Evolutionary conservation across 2,113 vertebrate genomes (phyloP), one percentile per base, ranked within the genome.

Genomic region (Cyprinodon tularosa): DNA sequence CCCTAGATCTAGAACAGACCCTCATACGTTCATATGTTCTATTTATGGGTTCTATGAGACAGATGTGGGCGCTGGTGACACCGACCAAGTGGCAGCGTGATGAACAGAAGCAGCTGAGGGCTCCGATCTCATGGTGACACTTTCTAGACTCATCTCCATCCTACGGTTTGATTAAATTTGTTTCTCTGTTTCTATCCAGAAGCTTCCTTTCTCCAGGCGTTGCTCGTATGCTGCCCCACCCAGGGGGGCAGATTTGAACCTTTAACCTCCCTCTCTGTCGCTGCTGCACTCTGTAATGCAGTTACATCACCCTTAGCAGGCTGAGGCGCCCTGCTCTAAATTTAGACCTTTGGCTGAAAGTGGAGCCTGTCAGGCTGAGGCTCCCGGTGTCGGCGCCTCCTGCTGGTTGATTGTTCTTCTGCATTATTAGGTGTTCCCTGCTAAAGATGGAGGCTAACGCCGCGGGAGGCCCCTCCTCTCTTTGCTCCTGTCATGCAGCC

Each of bases 21-120:
- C 81, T 85, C 70, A 84, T 80, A 73, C 64, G 85, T 85, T 81
- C 47, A 82, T 80, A 38, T 53, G 17, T 74, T 73, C 81, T 88
- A 87, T 87, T 84, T 90, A 71, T 87, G 87, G 81, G 17, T 37
- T 77, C 44, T 29, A 38, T 45, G 66, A 74, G 77, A 78, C 66
- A 77, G 77, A 77, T 76, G 69, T 47, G 66, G 63, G 74, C 67
- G 48, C 20, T 20, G 17, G 48, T 53, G 48, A 45, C 44, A 45
- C 12, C 44, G 12, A 45, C 44, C 5, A 10, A 45, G 9, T 6
- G 8, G 50, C 50, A 57, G 8, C 10, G 0, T 57, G 50, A 57
- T 57, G 50, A 57, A n/a, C 50, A 57, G 50, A n/a, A 4, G 6
- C 50, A 57, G 50, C 17, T 57, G 50, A 57, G 20, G 5, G 20